Evolutionary conservation across 2,797 vertebrate genomes (phyloP).

Genomic region (Leucoraja ocellata): DNA sequence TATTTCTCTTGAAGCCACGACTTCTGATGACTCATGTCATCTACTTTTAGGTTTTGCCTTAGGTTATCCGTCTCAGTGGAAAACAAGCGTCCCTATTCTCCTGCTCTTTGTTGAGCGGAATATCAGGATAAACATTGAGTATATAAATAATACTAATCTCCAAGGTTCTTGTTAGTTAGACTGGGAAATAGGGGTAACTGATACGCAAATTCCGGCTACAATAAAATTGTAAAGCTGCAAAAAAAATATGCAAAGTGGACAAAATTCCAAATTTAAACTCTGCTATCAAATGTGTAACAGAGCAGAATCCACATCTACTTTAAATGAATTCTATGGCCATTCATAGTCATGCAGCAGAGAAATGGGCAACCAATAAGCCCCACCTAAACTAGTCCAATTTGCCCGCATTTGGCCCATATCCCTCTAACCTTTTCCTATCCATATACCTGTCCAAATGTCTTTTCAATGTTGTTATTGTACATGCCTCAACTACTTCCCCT

Average conservation of each 20-base stretch:
- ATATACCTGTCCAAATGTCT: no score
- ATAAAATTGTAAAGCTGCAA: neutral
- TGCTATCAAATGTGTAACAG: neutral
- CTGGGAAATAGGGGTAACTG: neutral
- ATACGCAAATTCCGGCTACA: neutral
- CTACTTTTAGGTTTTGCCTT: neutral
- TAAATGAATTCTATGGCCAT: neutral
- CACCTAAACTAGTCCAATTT: no score
- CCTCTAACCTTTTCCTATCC: no score
- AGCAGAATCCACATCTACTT: no score
- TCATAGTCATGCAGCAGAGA: no score
- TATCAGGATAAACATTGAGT: neutral
- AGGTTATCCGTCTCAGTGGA: neutral
- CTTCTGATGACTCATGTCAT: neutral
- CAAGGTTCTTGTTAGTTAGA: neutral
- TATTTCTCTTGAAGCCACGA: neutral
- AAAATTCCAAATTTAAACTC: neutral
- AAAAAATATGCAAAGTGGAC: neutral
- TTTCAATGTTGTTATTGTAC: no score
- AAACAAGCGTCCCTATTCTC: neutral
- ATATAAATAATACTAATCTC: neutral
- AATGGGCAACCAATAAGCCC: no score
- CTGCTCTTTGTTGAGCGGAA: neutral
- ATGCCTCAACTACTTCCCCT: no score
- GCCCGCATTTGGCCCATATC: no score